Conservation (phyloP, 2,888 invertebrate genomes). For the Gibbula magus region DNA sequence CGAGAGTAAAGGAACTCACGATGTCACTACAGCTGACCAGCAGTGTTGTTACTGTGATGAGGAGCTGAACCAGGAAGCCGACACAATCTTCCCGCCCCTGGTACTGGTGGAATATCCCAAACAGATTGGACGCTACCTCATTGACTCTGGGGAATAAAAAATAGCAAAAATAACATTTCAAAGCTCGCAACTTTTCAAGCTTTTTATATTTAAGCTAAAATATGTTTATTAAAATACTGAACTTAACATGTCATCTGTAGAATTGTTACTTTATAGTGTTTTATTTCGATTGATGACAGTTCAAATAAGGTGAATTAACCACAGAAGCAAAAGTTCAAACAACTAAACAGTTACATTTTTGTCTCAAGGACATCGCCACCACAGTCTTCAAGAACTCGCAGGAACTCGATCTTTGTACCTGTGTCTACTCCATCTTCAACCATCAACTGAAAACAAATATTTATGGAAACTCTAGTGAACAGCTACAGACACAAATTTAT, state of each 20-base stretch:
- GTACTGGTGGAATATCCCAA: slow-evolving; percentile 55
- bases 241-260: too few relatives aligned
- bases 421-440: slow-evolving; percentile 58
- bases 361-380: slow-evolving; percentile 49
- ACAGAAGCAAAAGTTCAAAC: neutral
- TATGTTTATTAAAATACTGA: too few relatives aligned
- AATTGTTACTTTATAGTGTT: neutral
- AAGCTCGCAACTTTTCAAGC: too few relatives aligned
- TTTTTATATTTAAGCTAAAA: too few relatives aligned
- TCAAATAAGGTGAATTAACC: neutral
- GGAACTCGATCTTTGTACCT: slow-evolving; percentile 52
- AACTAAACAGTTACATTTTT: slow-evolving; percentile 45
- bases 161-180: neutral
- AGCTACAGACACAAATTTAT: neutral
- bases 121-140: slow-evolving; percentile 55
- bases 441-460: slow-evolving; percentile 48
- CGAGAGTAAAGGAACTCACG: neutral
- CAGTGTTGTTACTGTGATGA: slow-evolving; percentile 58
- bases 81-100: slow-evolving; percentile 29
- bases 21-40: slow-evolving; percentile 34
- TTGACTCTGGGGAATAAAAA: slow-evolving; percentile 50
- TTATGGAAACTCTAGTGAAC: neutral
- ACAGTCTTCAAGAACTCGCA: slow-evolving; percentile 60
- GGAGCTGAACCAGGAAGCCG: slow-evolving; percentile 49
- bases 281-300: neutral